These are phyloP conservation scores for Calliphora vicina DNA, from an alignment of 1,140 invertebrate genomes.

Conservation along the genomic window DNA sequence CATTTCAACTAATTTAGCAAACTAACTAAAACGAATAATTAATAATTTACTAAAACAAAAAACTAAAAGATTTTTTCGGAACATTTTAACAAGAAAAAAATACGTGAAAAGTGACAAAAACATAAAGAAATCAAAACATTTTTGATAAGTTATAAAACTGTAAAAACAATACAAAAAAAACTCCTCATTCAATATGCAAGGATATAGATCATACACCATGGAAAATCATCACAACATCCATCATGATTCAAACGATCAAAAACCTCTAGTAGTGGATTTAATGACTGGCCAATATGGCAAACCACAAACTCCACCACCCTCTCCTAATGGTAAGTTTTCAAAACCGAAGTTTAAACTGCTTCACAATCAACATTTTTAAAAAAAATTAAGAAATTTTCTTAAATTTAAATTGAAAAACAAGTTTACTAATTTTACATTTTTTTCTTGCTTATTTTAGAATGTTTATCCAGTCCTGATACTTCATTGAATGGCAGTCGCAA, in stretches of 20 bases:
- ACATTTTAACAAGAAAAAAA: too few relatives aligned
- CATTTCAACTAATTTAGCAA: constrained; percentile 6
- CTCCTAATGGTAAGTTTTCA: constrained; percentile 59
- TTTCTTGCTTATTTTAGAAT: constrained; percentile 57
- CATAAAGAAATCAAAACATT: constrained; percentile 1
- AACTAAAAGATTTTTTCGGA: neutral
- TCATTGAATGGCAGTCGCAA: constrained; percentile 53
- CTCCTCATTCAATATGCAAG: constrained; percentile 52
- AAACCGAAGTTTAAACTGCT: neutral
- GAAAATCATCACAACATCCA: constrained; percentile 51
- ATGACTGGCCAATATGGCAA: constrained; percentile 59
- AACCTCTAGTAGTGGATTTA: constrained; percentile 60
- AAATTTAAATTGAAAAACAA: neutral
- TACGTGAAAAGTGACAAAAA: neutral
- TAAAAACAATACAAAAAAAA: neutral
- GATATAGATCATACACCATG: constrained; percentile 60
- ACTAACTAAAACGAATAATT: neutral
- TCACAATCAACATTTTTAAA: neutral
- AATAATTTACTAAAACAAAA: constrained; percentile 5
- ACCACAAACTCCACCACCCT: constrained; percentile 59
- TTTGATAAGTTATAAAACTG: neutral
- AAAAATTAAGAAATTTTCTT: neutral
- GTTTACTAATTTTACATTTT: constrained; percentile 42
- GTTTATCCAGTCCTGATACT: constrained; percentile 63
- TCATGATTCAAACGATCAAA: constrained; percentile 55